Percentiles rank a stretch among this genome's conserved stretches.
phyloP scores from a whole-genome alignment of 1,140 invertebrate genomes.

The Holotrichia oblita region DNA sequence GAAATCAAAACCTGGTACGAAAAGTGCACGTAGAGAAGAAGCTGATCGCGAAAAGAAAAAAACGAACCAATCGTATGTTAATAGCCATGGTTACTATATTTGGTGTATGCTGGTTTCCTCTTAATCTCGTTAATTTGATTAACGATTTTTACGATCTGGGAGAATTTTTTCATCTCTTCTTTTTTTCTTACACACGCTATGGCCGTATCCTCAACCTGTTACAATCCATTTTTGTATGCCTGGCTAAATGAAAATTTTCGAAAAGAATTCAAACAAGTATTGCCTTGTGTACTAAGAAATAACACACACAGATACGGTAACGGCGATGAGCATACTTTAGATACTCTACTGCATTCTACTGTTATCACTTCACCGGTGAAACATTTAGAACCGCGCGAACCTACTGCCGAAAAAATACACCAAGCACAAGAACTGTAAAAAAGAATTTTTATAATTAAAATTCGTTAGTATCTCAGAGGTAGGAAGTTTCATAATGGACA shows the following conservation, averaged over 20 bases:
- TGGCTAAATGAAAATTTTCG: slow-evolving; percentile 98
- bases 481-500: slow-evolving; percentile 13
- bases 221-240: slow-evolving; percentile 89
- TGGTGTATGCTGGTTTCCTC: slow-evolving; percentile 91
- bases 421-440: slow-evolving; percentile 45
- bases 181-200: slow-evolving; percentile 91
- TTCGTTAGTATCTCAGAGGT: not conserved
- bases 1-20: slow-evolving; percentile 77
- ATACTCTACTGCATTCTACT: slow-evolving; percentile 53
- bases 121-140: slow-evolving; percentile 90
- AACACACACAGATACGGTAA: slow-evolving; percentile 50
- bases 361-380: slow-evolving; percentile 51
- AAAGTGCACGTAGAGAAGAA: slow-evolving; percentile 79
- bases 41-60: slow-evolving; percentile 75
- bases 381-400: slow-evolving; percentile 54
- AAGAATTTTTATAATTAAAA: slow-evolving; percentile 4
- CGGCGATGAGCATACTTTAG: slow-evolving; percentile 52
- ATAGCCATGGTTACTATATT: slow-evolving; percentile 97
- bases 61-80: slow-evolving; percentile 90
- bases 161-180: slow-evolving; percentile 85
- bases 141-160: slow-evolving; percentile 77
- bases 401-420: slow-evolving; percentile 51
- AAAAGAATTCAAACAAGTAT: slow-evolving; percentile 89
- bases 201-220: slow-evolving; percentile 93
- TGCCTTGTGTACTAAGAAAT: slow-evolving; percentile 70